Evolutionary conservation across 2,888 invertebrate species (phyloP).

Genomic region (Apamea crenata): DNA sequence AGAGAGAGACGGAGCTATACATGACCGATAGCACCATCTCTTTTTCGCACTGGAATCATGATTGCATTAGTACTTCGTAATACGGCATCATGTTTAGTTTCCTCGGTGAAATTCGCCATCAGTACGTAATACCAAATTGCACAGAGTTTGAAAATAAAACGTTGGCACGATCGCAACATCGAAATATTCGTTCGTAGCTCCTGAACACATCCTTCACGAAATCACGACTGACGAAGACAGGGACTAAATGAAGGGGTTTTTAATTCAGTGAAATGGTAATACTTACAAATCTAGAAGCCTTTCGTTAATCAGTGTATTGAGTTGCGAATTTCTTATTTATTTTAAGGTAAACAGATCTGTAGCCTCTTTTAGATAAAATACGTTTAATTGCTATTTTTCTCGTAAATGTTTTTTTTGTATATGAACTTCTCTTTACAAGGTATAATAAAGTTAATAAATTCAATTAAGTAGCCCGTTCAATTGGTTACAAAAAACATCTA

Average conservation of each 20-base stretch:
- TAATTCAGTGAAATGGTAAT: constrained; percentile 84
- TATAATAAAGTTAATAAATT: constrained; percentile 63
- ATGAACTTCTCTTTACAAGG: constrained; percentile 40
- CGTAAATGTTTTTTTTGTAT: background rate
- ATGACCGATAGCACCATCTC: too few species aligned
- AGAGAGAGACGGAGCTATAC: too few species aligned
- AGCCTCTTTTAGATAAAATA: too few species aligned
- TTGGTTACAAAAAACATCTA: constrained; percentile 51
- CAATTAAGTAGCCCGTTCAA: constrained; percentile 62
- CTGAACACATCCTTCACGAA: constrained; percentile 75
- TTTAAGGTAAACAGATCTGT: constrained; percentile 18
- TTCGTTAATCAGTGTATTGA: constrained; percentile 69
- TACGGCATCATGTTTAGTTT: too few species aligned
- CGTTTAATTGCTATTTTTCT: background rate
- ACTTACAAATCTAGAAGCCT: constrained; percentile 73
- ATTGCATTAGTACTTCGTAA: too few species aligned
- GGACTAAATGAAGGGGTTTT: constrained; percentile 86
- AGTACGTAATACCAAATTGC: background rate
- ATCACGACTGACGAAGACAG: constrained; percentile 84
- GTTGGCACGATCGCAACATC: background rate
- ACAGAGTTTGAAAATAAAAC: background rate
- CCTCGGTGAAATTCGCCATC: background rate
- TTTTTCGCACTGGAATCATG: too few species aligned
- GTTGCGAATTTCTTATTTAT: constrained; percentile 51
- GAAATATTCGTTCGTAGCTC: constrained; percentile 68